phyloP scores from a whole-genome alignment of 2,113 vertebrate species.

The Epinephelus cyanopodus region DNA sequence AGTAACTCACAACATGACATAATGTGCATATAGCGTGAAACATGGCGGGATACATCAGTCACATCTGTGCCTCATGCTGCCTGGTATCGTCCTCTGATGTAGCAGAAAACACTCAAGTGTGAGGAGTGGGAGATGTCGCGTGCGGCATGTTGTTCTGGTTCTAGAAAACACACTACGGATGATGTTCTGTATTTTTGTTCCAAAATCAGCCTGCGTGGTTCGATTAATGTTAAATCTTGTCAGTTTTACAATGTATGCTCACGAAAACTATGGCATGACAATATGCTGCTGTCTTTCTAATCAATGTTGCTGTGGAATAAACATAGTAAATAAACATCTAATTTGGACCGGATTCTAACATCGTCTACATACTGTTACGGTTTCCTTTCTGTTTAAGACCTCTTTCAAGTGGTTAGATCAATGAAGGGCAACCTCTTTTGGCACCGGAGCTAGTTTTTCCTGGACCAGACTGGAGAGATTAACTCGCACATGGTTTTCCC shows the following conservation, averaged over 20 bases:
- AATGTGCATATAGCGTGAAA: constrained; percentile 7
- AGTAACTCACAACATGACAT: background rate
- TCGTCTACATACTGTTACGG: constrained; percentile 41
- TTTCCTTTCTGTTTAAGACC: constrained; percentile 56
- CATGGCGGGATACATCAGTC: constrained; percentile 7
- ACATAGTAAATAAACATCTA: constrained; percentile 45
- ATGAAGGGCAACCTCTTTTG: constrained; percentile 68
- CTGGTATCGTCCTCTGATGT: constrained; percentile 3
- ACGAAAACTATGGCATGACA: constrained; percentile 10
- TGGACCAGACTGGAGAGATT: constrained; percentile 65
- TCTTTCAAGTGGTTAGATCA: constrained; percentile 68
- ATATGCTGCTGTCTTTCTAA: constrained; percentile 26
- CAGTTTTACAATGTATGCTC: background rate
- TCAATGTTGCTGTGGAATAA: constrained; percentile 36
- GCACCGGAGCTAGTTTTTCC: constrained; percentile 59
- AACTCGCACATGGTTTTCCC: constrained; percentile 68
- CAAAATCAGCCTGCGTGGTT: background rate
- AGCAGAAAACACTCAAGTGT: constrained; percentile 1
- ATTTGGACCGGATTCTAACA: constrained; percentile 45
- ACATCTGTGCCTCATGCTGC: background rate
- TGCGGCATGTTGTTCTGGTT: constrained; percentile 5
- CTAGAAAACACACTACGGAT: constrained; percentile 1
- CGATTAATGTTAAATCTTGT: constrained; percentile 33
- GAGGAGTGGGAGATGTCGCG: background rate
- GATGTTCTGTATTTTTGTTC: constrained; percentile 13